Conservation (phyloP, 2,888 invertebrate genomes). For the Callimorpha dominula region DNA sequence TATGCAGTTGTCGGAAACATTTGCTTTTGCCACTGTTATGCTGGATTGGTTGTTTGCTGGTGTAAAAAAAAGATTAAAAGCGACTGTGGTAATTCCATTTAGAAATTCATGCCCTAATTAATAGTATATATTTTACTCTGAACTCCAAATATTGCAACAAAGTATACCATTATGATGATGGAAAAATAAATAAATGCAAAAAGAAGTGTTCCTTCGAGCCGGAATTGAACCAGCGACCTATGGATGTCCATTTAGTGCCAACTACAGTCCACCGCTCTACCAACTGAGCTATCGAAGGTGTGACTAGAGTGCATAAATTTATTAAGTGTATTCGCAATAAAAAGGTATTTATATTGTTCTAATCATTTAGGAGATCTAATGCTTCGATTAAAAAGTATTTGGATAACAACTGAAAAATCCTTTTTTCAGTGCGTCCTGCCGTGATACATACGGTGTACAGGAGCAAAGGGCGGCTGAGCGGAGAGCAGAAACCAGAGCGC, state of each 20-base stretch:
- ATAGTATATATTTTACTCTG: too few species aligned
- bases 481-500: slow-evolving; percentile 95
- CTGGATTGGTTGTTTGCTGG: too few species aligned
- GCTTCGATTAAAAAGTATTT: too few species aligned
- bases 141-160: too few species aligned
- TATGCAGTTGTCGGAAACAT: too few species aligned
- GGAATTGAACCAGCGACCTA: slow-evolving; percentile 88
- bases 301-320: not conserved
- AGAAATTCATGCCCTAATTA: too few species aligned
- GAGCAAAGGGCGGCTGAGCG: slow-evolving; percentile 91
- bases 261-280: slow-evolving; percentile 85
- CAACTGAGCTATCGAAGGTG: slow-evolving; percentile 85
- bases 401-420: not conserved
- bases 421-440: slow-evolving; percentile 92
- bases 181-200: too few species aligned
- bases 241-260: slow-evolving; percentile 65
- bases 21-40: too few species aligned
- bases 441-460: slow-evolving; percentile 95
- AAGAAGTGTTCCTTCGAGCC: slow-evolving; percentile 80
- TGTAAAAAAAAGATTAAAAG: too few species aligned
- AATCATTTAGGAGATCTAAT: not conserved
- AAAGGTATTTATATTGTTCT: not conserved
- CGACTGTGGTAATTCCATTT: too few species aligned
- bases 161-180: not conserved
- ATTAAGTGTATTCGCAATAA: not conserved